Evolutionary conservation across 2,113 vertebrate genomes (phyloP).

Genomic region (Equus quagga): DNA sequence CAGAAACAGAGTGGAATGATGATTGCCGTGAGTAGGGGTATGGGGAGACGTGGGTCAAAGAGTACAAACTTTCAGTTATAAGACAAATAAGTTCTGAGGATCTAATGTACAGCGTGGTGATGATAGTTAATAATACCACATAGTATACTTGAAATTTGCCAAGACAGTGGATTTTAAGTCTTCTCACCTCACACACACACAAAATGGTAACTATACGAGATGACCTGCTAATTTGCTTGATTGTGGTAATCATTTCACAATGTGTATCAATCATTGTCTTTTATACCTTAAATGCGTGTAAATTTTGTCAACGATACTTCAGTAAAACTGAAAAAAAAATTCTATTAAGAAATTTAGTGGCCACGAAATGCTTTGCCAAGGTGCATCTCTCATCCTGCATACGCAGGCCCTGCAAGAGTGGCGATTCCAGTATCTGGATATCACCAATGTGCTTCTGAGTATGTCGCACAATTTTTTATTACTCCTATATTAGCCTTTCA

Average conservation of each 20-base stretch:
- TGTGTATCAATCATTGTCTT: not conserved
- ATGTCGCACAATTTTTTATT: not conserved
- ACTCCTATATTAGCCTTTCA: not conserved
- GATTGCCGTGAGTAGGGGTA: not conserved
- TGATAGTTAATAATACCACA: not conserved
- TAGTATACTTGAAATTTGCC: not conserved
- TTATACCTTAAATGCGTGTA: not conserved
- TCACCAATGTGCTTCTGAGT: not conserved
- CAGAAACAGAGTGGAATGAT: not conserved
- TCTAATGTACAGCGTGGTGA: not conserved
- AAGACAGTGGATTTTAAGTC: not conserved
- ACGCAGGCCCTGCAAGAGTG: not conserved
- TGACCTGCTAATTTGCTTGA: not conserved
- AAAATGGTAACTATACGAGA: not conserved
- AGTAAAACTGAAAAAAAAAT: not conserved
- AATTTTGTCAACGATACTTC: not conserved
- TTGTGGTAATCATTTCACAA: not conserved
- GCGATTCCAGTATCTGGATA: not conserved
- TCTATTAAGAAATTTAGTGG: not conserved
- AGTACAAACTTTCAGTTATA: not conserved
- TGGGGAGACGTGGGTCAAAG: not conserved
- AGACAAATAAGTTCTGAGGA: not conserved
- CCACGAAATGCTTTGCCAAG: not conserved
- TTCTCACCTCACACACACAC: not conserved
- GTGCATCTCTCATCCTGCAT: accelerated